Evolutionary conservation across 2,888 invertebrate species (phyloP), one percentile per base, ranked within the genome.

Genomic region (Agrochola lychnidis): DNA sequence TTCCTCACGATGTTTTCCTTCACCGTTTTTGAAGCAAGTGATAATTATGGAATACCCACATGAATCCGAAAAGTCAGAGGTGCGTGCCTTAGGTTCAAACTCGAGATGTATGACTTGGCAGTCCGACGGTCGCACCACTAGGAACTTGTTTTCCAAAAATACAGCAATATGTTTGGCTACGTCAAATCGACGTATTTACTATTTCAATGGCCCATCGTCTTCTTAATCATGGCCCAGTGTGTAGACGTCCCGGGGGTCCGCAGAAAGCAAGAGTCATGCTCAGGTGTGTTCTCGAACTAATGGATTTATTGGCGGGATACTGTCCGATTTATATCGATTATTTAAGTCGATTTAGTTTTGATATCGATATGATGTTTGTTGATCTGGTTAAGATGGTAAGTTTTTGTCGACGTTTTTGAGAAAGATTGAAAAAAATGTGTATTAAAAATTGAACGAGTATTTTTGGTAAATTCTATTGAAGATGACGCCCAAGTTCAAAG

Each of bases 261-360:
- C 61, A 86, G 87, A 91, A 88, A 76, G 42, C 78, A 75, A 88
- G 70, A 94, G 93, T 94, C 94, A 94, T 89, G 85, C 85, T 89
- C 90, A 89, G 89, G 89, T 91, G 89, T 91, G 84, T 85, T 85
- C 86, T 83, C 81, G 82, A 19, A 48, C 59, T 84, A 87, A 87
- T 82, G 83, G 86, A 88, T 89, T 87, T 90, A 86, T 86, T 86
- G 81, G 84, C 86, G 80, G 81, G 82, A 87, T 82, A 83, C 86
- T 83, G 78, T 80, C 81, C 70, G 81, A 83, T 78, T 70, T 48
- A 66, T 84, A 87, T 89, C 91, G 84, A 86, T 88, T 89, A 83
- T 90, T 79, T 89, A 64, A 81, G 64, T 81, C 86, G 90, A 89
- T 91, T 88, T 79, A 80, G 68, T 81, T 81, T 70, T 83, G 83